phyloP scores from a whole-genome alignment of 2,888 invertebrate species.

The Drosophila anomelani region DNA sequence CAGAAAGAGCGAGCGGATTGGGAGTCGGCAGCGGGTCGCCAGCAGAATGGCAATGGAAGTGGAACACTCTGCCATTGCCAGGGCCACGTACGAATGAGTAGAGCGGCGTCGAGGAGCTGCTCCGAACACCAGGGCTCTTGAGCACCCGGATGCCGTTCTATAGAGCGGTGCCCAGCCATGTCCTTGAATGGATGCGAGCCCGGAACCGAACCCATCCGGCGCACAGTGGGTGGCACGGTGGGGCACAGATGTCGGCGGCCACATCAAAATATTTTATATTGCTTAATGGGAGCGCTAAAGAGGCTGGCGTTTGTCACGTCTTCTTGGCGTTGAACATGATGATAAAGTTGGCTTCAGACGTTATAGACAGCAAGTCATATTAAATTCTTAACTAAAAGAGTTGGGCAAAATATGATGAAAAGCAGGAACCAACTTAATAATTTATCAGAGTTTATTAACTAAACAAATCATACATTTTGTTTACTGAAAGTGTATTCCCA shows the following conservation, averaged over 20 bases:
- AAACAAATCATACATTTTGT: too few relatives aligned
- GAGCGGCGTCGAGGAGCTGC: constrained; percentile 44
- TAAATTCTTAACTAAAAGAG: neutral
- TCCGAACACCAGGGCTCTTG: constrained; percentile 40
- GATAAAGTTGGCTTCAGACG: constrained; percentile 7
- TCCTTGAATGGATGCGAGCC: constrained; percentile 56
- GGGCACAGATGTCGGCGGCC: constrained; percentile 25
- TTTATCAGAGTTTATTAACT: neutral
- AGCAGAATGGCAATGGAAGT: constrained; percentile 38
- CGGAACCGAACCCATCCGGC: constrained; percentile 7
- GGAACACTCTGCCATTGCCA: constrained; percentile 42
- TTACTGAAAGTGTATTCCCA: neutral
- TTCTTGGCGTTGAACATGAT: constrained; percentile 5
- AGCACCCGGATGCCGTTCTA: constrained; percentile 55
- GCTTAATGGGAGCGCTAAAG: constrained; percentile 27
- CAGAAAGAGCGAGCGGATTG: constrained; percentile 13
- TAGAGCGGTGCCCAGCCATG: constrained; percentile 44
- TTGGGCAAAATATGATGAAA: neutral
- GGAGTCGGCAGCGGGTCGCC: constrained; percentile 29
- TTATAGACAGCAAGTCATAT: neutral
- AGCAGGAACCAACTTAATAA: neutral
- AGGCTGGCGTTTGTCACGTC: constrained; percentile 32
- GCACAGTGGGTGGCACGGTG: constrained; percentile 31
- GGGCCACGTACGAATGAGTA: constrained; percentile 26
- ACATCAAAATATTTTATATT: constrained; percentile 15